phyloP scores from a whole-genome alignment of 2,888 invertebrate genomes.

The Luperina testacea region DNA sequence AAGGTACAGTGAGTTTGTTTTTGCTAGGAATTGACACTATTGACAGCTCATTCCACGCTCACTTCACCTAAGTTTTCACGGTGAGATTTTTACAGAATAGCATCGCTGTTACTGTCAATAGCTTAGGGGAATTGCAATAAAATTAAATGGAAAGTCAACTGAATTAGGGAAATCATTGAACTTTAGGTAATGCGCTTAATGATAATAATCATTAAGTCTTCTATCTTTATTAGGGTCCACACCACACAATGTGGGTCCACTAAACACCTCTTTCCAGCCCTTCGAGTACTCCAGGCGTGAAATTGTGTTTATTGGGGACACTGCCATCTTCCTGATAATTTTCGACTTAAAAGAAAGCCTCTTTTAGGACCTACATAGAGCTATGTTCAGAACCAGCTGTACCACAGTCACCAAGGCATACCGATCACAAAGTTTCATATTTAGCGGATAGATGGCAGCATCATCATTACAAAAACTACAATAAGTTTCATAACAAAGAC shows the following conservation, averaged over 20 bases:
- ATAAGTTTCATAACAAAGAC: conserved; percentile 39
- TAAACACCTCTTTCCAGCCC: not conserved
- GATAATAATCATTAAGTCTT: not conserved
- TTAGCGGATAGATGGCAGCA: conserved; percentile 40
- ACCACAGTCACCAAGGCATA: not conserved
- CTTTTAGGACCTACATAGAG: not conserved
- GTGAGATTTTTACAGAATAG: no score
- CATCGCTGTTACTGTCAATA: not conserved
- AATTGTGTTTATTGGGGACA: not conserved
- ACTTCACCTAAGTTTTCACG: no score
- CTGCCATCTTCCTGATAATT: conserved; percentile 17
- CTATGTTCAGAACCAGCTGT: not conserved
- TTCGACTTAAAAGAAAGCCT: not conserved
- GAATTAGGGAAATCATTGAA: not conserved
- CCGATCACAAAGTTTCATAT: not conserved
- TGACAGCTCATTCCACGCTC: no score
- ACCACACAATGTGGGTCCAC: no score
- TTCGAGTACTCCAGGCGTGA: no score
- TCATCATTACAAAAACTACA: not conserved
- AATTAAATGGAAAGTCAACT: not conserved
- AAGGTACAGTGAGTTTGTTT: no score
- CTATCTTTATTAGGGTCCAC: no score
- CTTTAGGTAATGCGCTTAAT: not conserved
- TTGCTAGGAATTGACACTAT: no score
- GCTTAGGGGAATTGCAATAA: not conserved